Evolutionary conservation across 2,113 vertebrate genomes (phyloP), one percentile per base, ranked within the genome.

Genomic region (Larimichthys polyactis): DNA sequence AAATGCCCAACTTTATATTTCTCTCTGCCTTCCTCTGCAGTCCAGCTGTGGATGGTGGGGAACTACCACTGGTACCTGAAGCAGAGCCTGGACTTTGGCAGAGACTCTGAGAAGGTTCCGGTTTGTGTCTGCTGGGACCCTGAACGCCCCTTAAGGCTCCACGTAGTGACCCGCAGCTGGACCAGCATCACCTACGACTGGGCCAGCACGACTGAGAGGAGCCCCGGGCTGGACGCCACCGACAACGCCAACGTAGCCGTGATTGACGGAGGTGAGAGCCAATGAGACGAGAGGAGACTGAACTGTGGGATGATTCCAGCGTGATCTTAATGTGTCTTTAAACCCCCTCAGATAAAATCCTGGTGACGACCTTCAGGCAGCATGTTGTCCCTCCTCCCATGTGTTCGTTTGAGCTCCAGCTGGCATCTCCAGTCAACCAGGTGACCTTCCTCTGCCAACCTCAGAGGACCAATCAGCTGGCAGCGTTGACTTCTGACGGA

Each of bases 41-140:
- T 99, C 92, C 97, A 99, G 90, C 94, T 99, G 55, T 99, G 98
- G 98, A 95, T 94, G 0, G 94, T 96, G 54, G 96, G 96, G 2
- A 99, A 99, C 94, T 98, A 98, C 83, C 97, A 99, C 93, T 99
- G 98, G 98, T 99, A 99, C 77, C 95, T 99, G 87, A 99, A 99
- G 79, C 98, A 99, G 90, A 98, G 95, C 59, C 94, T 99, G 2
- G 91, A 95, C 90, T 99, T 99, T 5, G 93, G 95, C 54, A 80
- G 58, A 59, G 87, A 94, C 76, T 89, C 92, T 29, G 88, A 87
- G 16, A 94, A 88, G 78, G 94, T 70, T 36, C 93, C 98, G 0
- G 95, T 94, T n/a, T 96, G 95, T 0, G 84, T 99, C 80, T 89
- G 90, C 3, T 99, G 98, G 98, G 97, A 99, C 90, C 95, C 85